These are phyloP conservation scores for Borostomias antarcticus DNA, from an alignment of 2,797 vertebrate genomes.

Conservation along the genomic window DNA sequence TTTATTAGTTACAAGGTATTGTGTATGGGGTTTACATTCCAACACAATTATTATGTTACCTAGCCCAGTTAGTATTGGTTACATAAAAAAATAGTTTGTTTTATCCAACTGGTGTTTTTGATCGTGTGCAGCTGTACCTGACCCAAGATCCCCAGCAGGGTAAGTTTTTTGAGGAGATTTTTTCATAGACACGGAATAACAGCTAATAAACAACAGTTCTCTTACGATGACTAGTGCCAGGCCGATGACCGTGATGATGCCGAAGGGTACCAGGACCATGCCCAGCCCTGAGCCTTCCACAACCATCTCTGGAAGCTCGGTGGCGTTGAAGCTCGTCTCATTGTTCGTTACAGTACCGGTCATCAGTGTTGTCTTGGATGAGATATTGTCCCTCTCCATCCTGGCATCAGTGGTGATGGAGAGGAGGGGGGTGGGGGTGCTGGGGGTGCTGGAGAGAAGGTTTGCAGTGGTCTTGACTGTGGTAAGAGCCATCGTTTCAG, in stretches of 20 bases:
- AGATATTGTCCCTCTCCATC: slow-evolving; percentile 54
- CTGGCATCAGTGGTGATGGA: slow-evolving; percentile 47
- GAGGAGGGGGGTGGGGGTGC: slow-evolving; percentile 56
- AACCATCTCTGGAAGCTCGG: slow-evolving; percentile 77
- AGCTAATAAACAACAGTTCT: not conserved
- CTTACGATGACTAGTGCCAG: slow-evolving; percentile 92
- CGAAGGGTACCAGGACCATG: slow-evolving; percentile 91
- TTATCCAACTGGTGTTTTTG: too few relatives aligned
- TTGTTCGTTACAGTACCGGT: slow-evolving; percentile 77
- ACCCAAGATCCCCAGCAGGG: too few relatives aligned
- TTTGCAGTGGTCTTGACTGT: not conserved
- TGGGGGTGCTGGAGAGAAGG: slow-evolving; percentile 34
- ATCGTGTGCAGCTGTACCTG: too few relatives aligned
- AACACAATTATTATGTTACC: too few relatives aligned
- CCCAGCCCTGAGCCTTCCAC: slow-evolving; percentile 78
- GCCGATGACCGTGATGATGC: slow-evolving; percentile 94
- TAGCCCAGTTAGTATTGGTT: too few relatives aligned
- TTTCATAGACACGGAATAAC: not conserved
- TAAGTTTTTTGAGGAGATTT: too few relatives aligned
- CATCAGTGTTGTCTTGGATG: slow-evolving; percentile 48
- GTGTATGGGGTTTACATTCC: too few relatives aligned
- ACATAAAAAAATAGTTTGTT: too few relatives aligned
- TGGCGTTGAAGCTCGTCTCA: slow-evolving; percentile 84
- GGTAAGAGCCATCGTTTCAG: slow-evolving; percentile 10
- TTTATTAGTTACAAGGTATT: too few relatives aligned